A percentile compares a stretch with the other conserved stretches of the same genome.
phyloP scores from a whole-genome alignment of 2,888 invertebrate species.

The Drosophila phalerata region DNA sequence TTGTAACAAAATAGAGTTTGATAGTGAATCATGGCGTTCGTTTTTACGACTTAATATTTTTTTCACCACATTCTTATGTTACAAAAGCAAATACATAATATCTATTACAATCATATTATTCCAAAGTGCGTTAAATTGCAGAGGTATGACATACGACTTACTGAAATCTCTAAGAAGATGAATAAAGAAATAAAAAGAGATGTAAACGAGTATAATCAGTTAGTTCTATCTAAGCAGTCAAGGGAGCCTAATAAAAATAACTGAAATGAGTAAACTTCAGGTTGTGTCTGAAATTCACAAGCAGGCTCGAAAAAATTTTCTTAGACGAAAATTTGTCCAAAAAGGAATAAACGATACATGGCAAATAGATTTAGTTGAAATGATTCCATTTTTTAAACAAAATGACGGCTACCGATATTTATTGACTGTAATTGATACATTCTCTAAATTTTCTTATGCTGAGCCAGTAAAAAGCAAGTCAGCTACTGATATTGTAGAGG shows the following conservation, averaged over 20 bases:
- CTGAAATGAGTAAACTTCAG: too few species aligned
- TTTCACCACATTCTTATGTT: not conserved
- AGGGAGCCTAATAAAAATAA: too few species aligned
- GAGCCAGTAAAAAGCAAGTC: not conserved
- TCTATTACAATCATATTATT: not conserved
- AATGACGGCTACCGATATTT: not conserved
- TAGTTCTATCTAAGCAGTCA: too few species aligned
- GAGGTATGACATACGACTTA: too few species aligned
- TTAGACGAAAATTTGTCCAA: not conserved
- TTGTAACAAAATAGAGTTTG: not conserved
- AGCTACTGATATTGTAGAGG: not conserved
- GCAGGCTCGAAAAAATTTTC: too few species aligned
- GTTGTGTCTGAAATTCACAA: too few species aligned
- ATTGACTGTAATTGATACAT: not conserved
- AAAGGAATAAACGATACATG: not conserved
- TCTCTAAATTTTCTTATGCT: not conserved
- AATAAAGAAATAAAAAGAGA: too few species aligned
- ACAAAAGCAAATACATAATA: not conserved
- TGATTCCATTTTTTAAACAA: not conserved
- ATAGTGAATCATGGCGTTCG: not conserved
- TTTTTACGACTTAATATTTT: not conserved
- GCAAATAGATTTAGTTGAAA: not conserved
- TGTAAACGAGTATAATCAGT: too few species aligned
- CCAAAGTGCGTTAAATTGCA: too few species aligned
- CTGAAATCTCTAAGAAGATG: too few species aligned